Evolutionary conservation across 2,888 invertebrate genomes (phyloP).

Genomic region (Trachelus stipa): DNA sequence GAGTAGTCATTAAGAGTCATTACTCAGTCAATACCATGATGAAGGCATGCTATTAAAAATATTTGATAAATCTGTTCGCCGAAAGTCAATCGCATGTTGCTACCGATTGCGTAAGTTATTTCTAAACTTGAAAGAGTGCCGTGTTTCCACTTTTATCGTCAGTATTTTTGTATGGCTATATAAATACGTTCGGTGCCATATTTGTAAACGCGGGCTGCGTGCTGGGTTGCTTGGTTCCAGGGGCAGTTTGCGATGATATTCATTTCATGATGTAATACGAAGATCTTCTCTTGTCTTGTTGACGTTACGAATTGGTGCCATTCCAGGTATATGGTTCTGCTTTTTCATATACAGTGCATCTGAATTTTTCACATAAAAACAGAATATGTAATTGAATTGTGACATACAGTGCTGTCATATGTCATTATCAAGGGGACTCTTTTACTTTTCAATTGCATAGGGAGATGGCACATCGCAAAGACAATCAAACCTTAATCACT

Average conservation of each 20-base stretch:
- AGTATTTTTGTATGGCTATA: not conserved
- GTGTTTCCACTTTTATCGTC: not conserved
- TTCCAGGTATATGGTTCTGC: not conserved
- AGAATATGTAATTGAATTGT: not conserved
- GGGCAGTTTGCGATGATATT: not conserved
- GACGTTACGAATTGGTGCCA: not conserved
- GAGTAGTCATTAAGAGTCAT: not conserved
- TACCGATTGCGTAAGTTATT: not conserved
- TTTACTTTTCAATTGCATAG: too few relatives aligned
- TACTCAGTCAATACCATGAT: not conserved
- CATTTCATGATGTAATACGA: not conserved
- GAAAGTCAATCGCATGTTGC: not conserved
- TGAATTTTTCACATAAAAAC: not conserved
- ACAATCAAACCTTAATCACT: too few relatives aligned
- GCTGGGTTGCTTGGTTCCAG: not conserved
- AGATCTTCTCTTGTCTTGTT: not conserved
- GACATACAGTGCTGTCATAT: too few relatives aligned
- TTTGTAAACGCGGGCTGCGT: not conserved
- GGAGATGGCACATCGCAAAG: too few relatives aligned
- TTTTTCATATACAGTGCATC: not conserved
- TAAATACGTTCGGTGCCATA: not conserved
- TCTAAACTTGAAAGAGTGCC: not conserved
- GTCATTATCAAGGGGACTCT: too few relatives aligned
- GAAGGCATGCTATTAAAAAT: not conserved
- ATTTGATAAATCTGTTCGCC: not conserved